Conservation (phyloP, 1,140 invertebrate species). For the Pseudomyrmex dendroicus region DNA sequence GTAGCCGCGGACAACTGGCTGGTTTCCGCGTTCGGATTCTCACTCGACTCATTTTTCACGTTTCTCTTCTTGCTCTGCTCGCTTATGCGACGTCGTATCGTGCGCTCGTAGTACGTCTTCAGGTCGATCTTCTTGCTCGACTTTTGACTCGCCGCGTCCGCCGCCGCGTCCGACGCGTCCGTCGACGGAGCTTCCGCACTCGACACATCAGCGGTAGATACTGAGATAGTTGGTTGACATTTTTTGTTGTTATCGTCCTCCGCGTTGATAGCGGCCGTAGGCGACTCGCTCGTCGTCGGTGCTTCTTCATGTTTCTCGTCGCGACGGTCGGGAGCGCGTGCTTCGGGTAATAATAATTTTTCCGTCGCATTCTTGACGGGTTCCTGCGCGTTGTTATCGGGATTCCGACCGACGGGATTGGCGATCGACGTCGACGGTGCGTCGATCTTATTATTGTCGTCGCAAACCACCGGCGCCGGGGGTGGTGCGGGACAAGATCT, state of each 20-base stretch:
- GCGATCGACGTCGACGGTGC: too few species aligned
- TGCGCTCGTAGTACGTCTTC: slow-evolving; percentile 80
- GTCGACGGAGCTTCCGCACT: background rate
- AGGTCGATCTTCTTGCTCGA: slow-evolving; percentile 78
- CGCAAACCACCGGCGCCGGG: too few species aligned
- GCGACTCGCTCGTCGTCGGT: background rate
- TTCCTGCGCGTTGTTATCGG: too few species aligned
- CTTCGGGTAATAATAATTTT: background rate
- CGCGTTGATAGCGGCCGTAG: background rate
- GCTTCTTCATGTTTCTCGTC: background rate
- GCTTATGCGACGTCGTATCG: slow-evolving; percentile 73
- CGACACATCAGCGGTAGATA: background rate
- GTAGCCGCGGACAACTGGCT: too few species aligned
- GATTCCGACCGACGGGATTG: too few species aligned
- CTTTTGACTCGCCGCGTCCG: background rate
- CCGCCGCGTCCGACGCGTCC: background rate
- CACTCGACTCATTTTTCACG: background rate
- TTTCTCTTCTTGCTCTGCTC: slow-evolving; percentile 62
- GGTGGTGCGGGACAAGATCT: background rate
- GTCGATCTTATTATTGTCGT: too few species aligned
- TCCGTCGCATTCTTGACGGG: too few species aligned
- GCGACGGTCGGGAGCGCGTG: background rate
- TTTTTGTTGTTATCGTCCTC: background rate
- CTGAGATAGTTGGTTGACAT: too few species aligned
- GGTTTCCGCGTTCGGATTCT: too few species aligned